Base-by-base conservation (phyloP, 2,113 vertebrate genomes). In the Urocolius indicus region DNA sequence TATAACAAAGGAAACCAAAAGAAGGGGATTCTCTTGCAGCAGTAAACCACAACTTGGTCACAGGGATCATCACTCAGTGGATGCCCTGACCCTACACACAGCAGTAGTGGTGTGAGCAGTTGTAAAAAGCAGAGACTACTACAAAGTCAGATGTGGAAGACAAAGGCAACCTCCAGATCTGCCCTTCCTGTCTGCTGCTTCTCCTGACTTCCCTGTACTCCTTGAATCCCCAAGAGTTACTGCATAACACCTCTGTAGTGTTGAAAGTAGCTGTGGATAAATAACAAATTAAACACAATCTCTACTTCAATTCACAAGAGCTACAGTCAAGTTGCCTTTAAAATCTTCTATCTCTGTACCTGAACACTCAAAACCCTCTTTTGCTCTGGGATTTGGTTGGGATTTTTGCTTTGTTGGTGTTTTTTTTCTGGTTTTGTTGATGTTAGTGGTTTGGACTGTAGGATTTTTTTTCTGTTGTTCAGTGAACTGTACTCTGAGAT, bases 231-330 rank as follows among this genome's bases (percentile, higher is more conserved):
- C 30, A 18, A 3, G 11, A 17, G 27, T 13, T 68, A 3, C 29
- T 48, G 38, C 61, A 12, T 16, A 20, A 54, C 10, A 0, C 6
- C 6, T 8, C 45, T 16, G 32, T 38, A 68, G 49, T 1, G 0
- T 4, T 62, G 65, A 73, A 75, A 29, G 8, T 43, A 26, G 30
- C 12, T 1, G 1, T 32, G 61, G 65, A n/a, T 36, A 83, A 73
- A 83, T 19, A 46, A 79, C 76, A 65, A 66, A 63, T 11, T 43
- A 49, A 38, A 74, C 54, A 8, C 1, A 10, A 81, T n/a, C 23
- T 59, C 65, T 48, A 22, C 57, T 68, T 59, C 51, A 6, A 2
- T 30, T 65, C 55, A 58, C 61, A 30, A 8, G 20, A 65, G 34
- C 48, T 72, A n/a, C 34, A 29, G 16, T 38, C 80, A 41, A 66